Base-by-base conservation (phyloP, 1,140 invertebrate species). In the Drosophila mauritiana region DNA sequence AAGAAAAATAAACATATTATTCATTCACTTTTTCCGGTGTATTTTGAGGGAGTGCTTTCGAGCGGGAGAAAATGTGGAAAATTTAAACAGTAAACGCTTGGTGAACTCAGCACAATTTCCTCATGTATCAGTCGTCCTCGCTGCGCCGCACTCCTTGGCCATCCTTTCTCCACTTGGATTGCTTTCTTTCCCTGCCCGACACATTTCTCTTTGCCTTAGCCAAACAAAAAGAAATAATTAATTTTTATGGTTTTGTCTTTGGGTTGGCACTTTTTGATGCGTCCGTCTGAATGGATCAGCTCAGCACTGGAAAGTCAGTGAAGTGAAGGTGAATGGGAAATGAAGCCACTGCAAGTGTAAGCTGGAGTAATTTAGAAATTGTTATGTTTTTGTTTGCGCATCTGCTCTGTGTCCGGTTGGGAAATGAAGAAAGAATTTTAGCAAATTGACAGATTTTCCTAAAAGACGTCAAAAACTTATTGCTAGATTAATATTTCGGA, bases 21-120 rank as follows among this genome's bases (percentile, higher is more conserved):
- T 20, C 17, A 17, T 43, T 20, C 1, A 20, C 11, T 17, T 22
- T 27, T 31, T 31, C 31, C 40, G 7, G 49, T 69, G 39, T 11
- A 36, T 36, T 8, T 5, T 10, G 17, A 40, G 20, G 4, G 17
- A 46, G 17, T 67, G 13, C n/a, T 25, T 34, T 34, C 15, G 67
- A 17, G 42, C 34, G 34, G 25, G 3, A 20, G 42, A 22, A 64
- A 77, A 77, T 73, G 67, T 59, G 49, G 45, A 49, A 62, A 78
- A 85, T 85, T 56, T 80, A 85, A 80, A 85, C 73, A 85, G 80
- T 76, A 85, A 77, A 84, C 67, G 58, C 64, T 51, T 51, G 63
- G 42, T 36, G 63, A 61, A 46, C 69, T 69, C 59, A 73, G 67
- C 65, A 67, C 58, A 82, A 82, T 88, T 88, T 88, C 70, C 79